Conservation (phyloP, 2,888 invertebrate genomes). For the Oscheius myriophilus region DNA sequence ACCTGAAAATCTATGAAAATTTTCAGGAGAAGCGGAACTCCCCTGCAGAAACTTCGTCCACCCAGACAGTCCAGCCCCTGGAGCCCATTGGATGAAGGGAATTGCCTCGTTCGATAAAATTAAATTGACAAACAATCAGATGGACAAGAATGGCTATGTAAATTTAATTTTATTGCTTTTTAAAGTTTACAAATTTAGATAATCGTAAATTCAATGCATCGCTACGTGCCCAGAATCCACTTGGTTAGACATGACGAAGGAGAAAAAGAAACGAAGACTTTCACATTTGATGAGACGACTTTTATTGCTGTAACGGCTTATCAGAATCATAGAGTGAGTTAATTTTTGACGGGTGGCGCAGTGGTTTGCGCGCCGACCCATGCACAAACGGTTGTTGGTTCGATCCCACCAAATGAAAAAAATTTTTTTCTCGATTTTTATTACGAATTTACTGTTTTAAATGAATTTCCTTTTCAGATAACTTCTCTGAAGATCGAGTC, state of each 20-base stretch:
- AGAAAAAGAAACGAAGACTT: constrained; percentile 74
- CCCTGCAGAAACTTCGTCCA: constrained; percentile 84
- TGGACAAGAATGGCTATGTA: constrained; percentile 95
- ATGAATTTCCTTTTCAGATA: constrained; percentile 77
- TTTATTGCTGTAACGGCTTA: constrained; percentile 99
- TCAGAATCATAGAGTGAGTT: constrained; percentile 89
- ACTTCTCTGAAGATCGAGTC: constrained; percentile 98
- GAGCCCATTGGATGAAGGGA: constrained; percentile 92
- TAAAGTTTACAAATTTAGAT: constrained; percentile 78
- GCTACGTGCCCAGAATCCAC: constrained; percentile 97
- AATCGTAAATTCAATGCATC: constrained; percentile 98
- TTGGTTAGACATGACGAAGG: constrained; percentile 76
- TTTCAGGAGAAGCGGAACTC: constrained; percentile 83
- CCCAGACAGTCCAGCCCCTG: constrained; percentile 93
- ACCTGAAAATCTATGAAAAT: too few species aligned
- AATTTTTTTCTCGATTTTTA: too few species aligned
- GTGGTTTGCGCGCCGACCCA: too few species aligned
- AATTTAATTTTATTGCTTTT: constrained; percentile 71
- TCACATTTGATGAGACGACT: constrained; percentile 94
- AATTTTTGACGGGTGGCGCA: too few species aligned
- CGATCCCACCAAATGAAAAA: too few species aligned
- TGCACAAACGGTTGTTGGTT: too few species aligned
- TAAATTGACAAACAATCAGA: constrained; percentile 96
- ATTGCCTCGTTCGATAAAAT: constrained; percentile 93
- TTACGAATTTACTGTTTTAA: too few species aligned